phyloP scores from a whole-genome alignment of 2,797 vertebrate species.

The Rhinatrema bivittatum region DNA sequence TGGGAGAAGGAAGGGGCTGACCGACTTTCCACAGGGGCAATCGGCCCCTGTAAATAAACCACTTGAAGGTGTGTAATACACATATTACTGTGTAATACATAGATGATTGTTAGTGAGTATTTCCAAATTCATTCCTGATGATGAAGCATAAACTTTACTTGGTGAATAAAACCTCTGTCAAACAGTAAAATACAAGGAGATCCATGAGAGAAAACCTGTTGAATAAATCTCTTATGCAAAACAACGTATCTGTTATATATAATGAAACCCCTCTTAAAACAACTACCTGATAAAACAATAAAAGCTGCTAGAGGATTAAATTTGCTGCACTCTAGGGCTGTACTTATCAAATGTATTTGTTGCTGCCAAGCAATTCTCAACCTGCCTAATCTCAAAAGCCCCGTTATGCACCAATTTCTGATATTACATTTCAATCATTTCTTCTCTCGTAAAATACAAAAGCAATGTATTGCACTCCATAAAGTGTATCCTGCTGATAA shows the following conservation, averaged over 20 bases:
- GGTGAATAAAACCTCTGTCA: conserved; percentile 46
- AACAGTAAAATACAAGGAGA: conserved; percentile 38
- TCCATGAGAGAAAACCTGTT: conserved; percentile 48
- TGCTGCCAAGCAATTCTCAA: conserved; percentile 39
- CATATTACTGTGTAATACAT: conserved; percentile 13
- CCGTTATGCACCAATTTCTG: conserved; percentile 1
- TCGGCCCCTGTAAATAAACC: too few species aligned
- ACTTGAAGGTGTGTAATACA: conserved; percentile 27
- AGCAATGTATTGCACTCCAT: background rate
- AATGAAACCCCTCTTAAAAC: conserved; percentile 48
- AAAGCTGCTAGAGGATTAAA: conserved; percentile 45
- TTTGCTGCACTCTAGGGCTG: conserved; percentile 38
- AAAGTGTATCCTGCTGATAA: conserved; percentile 9
- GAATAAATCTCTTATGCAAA: conserved; percentile 49
- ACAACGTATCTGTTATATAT: conserved; percentile 44
- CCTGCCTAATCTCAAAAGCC: conserved; percentile 40
- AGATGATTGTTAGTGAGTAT: conserved; percentile 41
- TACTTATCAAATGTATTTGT: conserved; percentile 42
- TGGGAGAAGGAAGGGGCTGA: too few species aligned
- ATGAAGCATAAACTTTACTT: conserved; percentile 49
- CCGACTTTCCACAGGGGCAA: too few species aligned
- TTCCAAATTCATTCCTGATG: conserved; percentile 52
- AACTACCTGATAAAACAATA: conserved; percentile 49
- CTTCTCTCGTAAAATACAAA: conserved; percentile 10
- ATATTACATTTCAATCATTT: conserved; percentile 14